Conservation (phyloP, 2,113 vertebrate species). For the Dasyprocta punctata region DNA sequence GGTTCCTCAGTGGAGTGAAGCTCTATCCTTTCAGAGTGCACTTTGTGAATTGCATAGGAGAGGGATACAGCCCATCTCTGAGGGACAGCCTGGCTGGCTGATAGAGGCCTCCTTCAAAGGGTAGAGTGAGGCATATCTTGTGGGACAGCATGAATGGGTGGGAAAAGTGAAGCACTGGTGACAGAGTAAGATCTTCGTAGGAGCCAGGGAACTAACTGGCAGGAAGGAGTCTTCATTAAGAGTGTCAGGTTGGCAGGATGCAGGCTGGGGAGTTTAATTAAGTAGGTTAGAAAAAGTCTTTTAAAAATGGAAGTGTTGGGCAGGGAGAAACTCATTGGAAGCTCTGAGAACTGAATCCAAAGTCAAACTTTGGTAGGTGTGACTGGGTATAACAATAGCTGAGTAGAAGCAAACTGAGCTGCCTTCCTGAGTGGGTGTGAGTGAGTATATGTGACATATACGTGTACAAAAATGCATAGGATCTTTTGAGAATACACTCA, state of each 20-base stretch:
- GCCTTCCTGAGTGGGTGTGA: not conserved
- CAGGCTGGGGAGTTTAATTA: not conserved
- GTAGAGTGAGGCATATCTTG: not conserved
- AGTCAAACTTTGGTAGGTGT: not conserved
- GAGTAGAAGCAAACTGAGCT: not conserved
- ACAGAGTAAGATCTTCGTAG: not conserved
- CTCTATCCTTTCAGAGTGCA: not conserved
- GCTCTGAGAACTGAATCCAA: not conserved
- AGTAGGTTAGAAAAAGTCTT: not conserved
- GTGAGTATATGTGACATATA: too few species aligned
- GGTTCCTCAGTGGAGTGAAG: not conserved
- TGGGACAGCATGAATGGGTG: not conserved
- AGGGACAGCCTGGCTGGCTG: not conserved
- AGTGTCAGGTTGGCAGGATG: not conserved
- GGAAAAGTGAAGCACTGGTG: not conserved
- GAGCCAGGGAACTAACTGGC: not conserved
- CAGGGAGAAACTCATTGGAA: not conserved
- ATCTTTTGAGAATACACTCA: not conserved
- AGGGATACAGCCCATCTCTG: not conserved
- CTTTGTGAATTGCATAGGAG: not conserved
- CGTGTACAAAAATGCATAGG: not conserved
- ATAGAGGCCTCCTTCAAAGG: not conserved
- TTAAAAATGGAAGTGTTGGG: not conserved
- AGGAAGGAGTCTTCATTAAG: not conserved
- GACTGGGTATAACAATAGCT: not conserved